Conservation (phyloP, 2,113 vertebrate genomes). For the Nothobranchius furzeri region DNA sequence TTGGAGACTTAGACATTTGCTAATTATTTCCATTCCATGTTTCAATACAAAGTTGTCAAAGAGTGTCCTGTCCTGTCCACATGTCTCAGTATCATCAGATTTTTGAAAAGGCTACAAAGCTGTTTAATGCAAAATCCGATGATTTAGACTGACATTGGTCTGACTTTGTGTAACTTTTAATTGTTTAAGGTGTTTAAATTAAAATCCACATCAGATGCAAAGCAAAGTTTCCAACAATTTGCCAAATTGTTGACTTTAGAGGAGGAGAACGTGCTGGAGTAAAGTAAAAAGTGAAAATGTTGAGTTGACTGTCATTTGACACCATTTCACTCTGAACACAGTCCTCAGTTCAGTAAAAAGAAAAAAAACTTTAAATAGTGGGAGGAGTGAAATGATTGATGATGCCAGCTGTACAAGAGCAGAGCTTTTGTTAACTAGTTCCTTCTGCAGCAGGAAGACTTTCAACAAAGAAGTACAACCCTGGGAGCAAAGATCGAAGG, state of each 20-base stretch:
- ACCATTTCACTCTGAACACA: constrained; percentile 1
- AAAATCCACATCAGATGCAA: background rate
- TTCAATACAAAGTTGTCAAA: constrained; percentile 37
- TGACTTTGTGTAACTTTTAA: background rate
- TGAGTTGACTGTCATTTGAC: background rate
- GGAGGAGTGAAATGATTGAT: constrained; percentile 27
- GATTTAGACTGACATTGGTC: background rate
- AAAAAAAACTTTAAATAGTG: constrained; percentile 18
- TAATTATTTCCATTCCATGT: constrained; percentile 74
- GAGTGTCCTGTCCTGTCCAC: constrained; percentile 4
- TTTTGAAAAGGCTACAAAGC: constrained; percentile 4
- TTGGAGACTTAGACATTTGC: constrained; percentile 57
- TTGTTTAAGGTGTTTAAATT: background rate
- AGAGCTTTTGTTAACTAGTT: constrained; percentile 17
- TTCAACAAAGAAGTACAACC: background rate
- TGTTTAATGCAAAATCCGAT: background rate
- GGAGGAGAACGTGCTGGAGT: constrained; percentile 12
- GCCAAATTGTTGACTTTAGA: too few relatives aligned
- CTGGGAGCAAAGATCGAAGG: background rate
- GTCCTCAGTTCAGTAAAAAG: background rate
- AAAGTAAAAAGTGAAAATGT: background rate
- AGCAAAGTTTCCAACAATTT: background rate
- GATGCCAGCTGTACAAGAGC: constrained; percentile 7
- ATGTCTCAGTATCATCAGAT: constrained; percentile 13
- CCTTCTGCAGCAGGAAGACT: background rate